Conservation (phyloP, 2,797 vertebrate genomes). For the Adelosebastes latens region DNA sequence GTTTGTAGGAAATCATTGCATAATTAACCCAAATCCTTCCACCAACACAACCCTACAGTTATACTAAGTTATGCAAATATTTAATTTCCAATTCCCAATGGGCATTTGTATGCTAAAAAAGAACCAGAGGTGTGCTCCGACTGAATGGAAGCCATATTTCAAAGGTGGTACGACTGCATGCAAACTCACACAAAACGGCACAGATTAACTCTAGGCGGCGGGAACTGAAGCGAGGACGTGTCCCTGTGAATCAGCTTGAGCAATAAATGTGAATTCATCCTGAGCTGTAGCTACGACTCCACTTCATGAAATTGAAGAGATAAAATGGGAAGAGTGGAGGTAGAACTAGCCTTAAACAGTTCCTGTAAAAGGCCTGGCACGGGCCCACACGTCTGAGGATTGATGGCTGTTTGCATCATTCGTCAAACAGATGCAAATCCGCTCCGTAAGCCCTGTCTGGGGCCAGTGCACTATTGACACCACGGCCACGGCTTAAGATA, state of each 20-base stretch:
- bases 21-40: conserved; percentile 15
- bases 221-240: not conserved
- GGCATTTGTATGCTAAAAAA: not conserved
- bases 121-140: conserved; percentile 7
- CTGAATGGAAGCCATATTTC: conserved; percentile 3
- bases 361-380: not conserved
- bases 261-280: not conserved
- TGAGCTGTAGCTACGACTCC: not conserved
- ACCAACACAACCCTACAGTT: not conserved
- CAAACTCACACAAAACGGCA: not conserved
- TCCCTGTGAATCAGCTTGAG: not conserved
- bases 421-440: conserved; percentile 21
- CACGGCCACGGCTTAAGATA: conserved; percentile 7
- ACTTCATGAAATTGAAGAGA: not conserved
- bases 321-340: not conserved
- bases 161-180: not conserved
- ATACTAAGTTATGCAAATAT: conserved; percentile 3
- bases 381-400: not conserved
- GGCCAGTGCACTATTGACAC: not conserved
- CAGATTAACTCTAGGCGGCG: not conserved
- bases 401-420: conserved; percentile 9
- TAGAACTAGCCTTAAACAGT: not conserved
- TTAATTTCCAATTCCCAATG: conserved; percentile 6
- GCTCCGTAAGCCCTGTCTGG: not conserved
- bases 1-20: not conserved